phyloP scores from a whole-genome alignment of 2,888 invertebrate species.

The Acleris literana region DNA sequence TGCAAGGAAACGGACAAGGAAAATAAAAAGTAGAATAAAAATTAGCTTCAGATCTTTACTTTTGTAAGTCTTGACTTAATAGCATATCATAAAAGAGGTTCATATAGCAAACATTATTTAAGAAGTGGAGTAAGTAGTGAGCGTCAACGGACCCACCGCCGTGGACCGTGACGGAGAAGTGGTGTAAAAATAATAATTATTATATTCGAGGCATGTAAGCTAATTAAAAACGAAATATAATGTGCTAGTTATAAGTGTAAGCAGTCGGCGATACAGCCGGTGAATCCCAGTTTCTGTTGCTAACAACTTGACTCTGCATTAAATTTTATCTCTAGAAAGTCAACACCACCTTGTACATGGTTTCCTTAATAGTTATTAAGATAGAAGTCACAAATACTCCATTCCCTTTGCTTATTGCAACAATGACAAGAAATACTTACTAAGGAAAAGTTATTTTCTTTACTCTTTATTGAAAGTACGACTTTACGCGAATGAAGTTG shows the following conservation, averaged over 20 bases:
- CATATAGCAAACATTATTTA: conserved; percentile 52
- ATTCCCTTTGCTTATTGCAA: too few species aligned
- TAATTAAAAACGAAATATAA: conserved; percentile 67
- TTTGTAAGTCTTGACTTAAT: conserved; percentile 27
- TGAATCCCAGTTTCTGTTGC: conserved; percentile 17
- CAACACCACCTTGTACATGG: background rate
- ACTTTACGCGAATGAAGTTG: background rate
- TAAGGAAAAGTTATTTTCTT: too few species aligned
- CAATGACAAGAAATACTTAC: too few species aligned
- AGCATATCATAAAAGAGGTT: conserved; percentile 38
- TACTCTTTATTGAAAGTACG: too few species aligned
- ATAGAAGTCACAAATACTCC: too few species aligned
- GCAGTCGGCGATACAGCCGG: conserved; percentile 5
- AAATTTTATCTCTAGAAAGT: background rate
- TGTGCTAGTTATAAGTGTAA: conserved; percentile 41
- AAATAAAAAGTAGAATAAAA: background rate
- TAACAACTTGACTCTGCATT: background rate
- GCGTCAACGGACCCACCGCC: conserved; percentile 63
- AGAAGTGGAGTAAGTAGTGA: conserved; percentile 43
- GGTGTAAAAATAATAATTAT: conserved; percentile 71
- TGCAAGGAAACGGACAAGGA: too few species aligned
- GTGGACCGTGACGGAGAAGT: conserved; percentile 70
- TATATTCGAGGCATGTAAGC: conserved; percentile 58
- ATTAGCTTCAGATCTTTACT: conserved; percentile 10
- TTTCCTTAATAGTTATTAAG: too few species aligned